phyloP scores from a whole-genome alignment of 2,113 vertebrate species.

The Pangasianodon gigas region DNA sequence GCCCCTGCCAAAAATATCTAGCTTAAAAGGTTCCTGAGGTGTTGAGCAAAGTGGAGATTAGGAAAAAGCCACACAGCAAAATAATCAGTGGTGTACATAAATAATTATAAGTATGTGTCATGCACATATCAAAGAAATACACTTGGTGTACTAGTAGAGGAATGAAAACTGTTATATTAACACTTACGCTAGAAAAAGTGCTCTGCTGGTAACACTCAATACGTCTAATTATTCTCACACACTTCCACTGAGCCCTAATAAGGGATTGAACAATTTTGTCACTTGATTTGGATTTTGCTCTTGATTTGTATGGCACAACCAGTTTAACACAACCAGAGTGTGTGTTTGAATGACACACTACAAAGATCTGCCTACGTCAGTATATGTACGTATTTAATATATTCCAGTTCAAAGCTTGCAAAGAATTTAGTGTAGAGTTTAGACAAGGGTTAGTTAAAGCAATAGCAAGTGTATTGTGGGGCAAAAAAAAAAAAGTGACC shows the following conservation, averaged over 20 bases:
- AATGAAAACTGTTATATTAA: background rate
- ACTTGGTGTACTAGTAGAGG: no score
- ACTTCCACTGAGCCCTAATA: background rate
- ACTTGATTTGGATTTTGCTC: background rate
- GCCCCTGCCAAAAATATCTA: conserved; percentile 13
- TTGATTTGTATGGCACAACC: no score
- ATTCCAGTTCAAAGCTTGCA: no score
- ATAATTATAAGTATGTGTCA: background rate
- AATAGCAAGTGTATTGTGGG: background rate
- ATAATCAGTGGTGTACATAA: background rate
- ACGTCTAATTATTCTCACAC: background rate
- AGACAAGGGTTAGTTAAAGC: no score
- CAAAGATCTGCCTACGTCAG: no score
- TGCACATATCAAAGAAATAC: background rate
- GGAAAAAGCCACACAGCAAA: background rate
- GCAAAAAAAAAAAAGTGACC: background rate
- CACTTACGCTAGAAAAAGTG: no score
- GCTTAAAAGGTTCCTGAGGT: background rate
- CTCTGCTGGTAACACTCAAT: no score
- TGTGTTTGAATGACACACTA: no score
- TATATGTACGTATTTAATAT: no score
- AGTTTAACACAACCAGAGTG: no score
- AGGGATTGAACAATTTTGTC: no score
- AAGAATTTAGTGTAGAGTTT: no score
- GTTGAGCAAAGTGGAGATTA: background rate